Conservation (phyloP, 2,888 invertebrate genomes). For the Lasius fuliginosus region DNA sequence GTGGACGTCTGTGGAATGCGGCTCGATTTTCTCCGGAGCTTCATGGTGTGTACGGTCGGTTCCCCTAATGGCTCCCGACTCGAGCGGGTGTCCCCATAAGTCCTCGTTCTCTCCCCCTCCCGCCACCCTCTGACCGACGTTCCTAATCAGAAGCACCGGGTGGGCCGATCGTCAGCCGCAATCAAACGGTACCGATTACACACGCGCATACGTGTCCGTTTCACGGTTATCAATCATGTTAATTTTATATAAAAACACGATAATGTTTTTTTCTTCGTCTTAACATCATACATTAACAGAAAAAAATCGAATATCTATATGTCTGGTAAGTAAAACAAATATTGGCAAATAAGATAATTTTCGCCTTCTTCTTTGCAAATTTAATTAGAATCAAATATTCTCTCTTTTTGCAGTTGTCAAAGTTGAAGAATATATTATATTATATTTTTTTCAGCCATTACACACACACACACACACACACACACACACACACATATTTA, state of each 20-base stretch:
- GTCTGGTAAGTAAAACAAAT: neutral
- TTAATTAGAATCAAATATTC: neutral
- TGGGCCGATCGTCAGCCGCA: slow-evolving; percentile 55
- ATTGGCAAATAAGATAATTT: neutral
- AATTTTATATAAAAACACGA: slow-evolving; percentile 7
- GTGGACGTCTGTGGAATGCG: slow-evolving; percentile 69
- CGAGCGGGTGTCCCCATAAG: slow-evolving; percentile 64
- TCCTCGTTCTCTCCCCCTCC: slow-evolving; percentile 19
- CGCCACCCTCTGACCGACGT: slow-evolving; percentile 23
- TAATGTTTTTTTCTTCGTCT: neutral
- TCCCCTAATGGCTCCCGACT: slow-evolving; percentile 43
- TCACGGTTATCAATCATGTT: slow-evolving; percentile 31
- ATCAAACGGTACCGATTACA: slow-evolving; percentile 70
- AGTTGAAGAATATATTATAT: neutral
- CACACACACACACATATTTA: too few relatives aligned
- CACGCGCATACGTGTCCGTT: slow-evolving; percentile 39
- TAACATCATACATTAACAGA: neutral
- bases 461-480: too few relatives aligned
- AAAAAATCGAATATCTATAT: neutral
- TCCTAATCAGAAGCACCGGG: slow-evolving; percentile 59
- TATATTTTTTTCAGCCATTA: too few relatives aligned
- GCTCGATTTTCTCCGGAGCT: slow-evolving; percentile 67
- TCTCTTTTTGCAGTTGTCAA: neutral
- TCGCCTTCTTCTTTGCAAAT: neutral
- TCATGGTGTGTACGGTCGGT: slow-evolving; percentile 57